Evolutionary conservation across 2,113 vertebrate genomes (phyloP).

Genomic region (Spea multiplicata): DNA sequence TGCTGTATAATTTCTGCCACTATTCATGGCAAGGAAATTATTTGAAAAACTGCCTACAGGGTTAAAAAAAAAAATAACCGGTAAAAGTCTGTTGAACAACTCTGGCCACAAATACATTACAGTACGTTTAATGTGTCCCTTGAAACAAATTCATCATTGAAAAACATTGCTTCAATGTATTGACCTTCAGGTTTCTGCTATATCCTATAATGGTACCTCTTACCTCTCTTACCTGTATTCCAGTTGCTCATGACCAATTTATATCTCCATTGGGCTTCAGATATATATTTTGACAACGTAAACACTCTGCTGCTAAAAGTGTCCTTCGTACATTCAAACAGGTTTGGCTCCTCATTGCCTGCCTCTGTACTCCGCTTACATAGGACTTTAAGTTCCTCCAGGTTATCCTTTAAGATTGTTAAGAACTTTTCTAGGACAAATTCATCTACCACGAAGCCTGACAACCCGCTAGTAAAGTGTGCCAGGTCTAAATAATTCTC

Average conservation of each 20-base stretch:
- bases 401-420: slow-evolving; percentile 75
- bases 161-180: too few species aligned
- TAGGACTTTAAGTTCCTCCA: slow-evolving; percentile 75
- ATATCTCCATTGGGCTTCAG: slow-evolving; percentile 92
- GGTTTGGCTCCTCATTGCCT: slow-evolving; percentile 60
- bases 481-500: slow-evolving; percentile 69
- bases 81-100: too few species aligned
- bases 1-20: slow-evolving; percentile 51
- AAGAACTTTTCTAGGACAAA: slow-evolving; percentile 79
- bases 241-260: slow-evolving; percentile 87
- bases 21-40: slow-evolving; percentile 60
- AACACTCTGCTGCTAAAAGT: slow-evolving; percentile 72
- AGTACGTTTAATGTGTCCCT: too few species aligned
- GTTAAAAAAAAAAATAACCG: too few species aligned
- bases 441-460: slow-evolving; percentile 82
- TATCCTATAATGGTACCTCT: too few species aligned
- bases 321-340: slow-evolving; percentile 68
- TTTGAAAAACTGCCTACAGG: slow-evolving; percentile 73
- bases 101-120: too few species aligned
- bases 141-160: too few species aligned
- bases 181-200: too few species aligned
- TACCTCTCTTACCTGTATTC: slow-evolving; percentile 65
- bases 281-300: slow-evolving; percentile 84
- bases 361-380: slow-evolving; percentile 60
- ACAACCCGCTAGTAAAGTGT: slow-evolving; percentile 69